Conservation (phyloP, 2,888 invertebrate genomes). For the Chrysolina haemoptera region DNA sequence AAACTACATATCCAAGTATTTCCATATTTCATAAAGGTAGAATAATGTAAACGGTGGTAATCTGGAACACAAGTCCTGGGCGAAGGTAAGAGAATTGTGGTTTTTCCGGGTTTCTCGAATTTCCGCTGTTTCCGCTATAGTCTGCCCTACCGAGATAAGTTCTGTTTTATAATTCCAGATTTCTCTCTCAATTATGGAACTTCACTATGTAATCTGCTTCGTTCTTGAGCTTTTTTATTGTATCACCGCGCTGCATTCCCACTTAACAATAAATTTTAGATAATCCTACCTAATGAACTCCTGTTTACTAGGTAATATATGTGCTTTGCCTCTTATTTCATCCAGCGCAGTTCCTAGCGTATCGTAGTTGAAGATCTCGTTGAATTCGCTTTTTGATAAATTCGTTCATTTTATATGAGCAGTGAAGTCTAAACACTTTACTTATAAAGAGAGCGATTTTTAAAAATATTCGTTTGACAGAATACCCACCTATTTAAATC, state of each 20-base stretch:
- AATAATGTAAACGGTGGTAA: neutral
- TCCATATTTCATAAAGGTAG: neutral
- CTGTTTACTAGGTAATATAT: conserved; percentile 37
- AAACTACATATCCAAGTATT: neutral
- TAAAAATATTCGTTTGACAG: neutral
- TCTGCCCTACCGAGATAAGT: conserved; percentile 41
- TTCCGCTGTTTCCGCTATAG: neutral
- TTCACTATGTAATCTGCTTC: conserved; percentile 45
- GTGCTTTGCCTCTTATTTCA: conserved; percentile 27
- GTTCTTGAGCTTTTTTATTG: conserved; percentile 35
- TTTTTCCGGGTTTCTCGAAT: neutral
- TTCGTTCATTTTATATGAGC: conserved; percentile 39
- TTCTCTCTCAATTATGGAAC: conserved; percentile 48
- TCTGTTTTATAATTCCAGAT: conserved; percentile 48
- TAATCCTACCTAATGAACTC: conserved; percentile 45
- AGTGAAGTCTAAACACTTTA: conserved; percentile 22
- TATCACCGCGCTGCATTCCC: conserved; percentile 34
- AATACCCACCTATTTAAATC: no score
- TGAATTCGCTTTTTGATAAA: conserved; percentile 38
- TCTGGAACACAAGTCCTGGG: neutral
- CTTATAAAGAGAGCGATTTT: neutral
- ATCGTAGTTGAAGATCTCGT: conserved; percentile 40
- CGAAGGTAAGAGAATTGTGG: neutral
- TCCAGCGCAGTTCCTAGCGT: conserved; percentile 29
- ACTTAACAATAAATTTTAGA: conserved; percentile 42